Conservation (phyloP, 2,113 vertebrate genomes). For the Salvelinus namaycush region DNA sequence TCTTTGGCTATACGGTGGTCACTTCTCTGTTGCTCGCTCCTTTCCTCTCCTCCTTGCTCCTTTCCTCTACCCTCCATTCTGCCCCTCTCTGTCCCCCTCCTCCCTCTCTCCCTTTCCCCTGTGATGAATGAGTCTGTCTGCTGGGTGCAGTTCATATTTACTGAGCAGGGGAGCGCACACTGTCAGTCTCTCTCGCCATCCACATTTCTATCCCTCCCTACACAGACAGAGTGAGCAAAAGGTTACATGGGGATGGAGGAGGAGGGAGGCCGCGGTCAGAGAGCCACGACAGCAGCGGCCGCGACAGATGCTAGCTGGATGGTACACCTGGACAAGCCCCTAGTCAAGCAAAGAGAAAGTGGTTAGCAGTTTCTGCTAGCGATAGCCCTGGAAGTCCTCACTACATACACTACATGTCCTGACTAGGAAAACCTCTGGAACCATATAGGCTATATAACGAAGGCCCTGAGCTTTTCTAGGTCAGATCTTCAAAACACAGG, state of each 20-base stretch:
- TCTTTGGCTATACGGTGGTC: conserved; percentile 17
- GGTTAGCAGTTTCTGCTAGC: not conserved
- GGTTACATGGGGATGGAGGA: conserved; percentile 63
- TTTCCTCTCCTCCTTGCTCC: conserved; percentile 50
- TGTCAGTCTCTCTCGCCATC: conserved; percentile 80
- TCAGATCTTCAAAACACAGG: too few species aligned
- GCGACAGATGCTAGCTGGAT: conserved; percentile 34
- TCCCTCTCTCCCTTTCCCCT: conserved; percentile 21
- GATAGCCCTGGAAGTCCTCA: not conserved
- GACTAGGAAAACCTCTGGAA: too few species aligned
- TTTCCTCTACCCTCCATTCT: conserved; percentile 37
- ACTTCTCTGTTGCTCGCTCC: conserved; percentile 23
- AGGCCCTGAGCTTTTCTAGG: too few species aligned
- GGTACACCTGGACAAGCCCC: conserved; percentile 3
- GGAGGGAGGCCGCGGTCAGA: conserved; percentile 61
- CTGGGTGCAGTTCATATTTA: conserved; percentile 83
- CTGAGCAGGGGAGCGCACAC: conserved; percentile 84
- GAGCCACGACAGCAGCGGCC: conserved; percentile 52
- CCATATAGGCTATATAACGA: too few species aligned
- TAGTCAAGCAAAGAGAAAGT: not conserved
- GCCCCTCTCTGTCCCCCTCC: not conserved
- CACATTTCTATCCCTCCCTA: conserved; percentile 82
- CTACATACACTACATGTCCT: too few species aligned
- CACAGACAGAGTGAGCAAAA: conserved; percentile 84
- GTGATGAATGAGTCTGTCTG: conserved; percentile 84